phyloP scores from a whole-genome alignment of 2,113 vertebrate genomes.

The Rousettus leschenaultii region DNA sequence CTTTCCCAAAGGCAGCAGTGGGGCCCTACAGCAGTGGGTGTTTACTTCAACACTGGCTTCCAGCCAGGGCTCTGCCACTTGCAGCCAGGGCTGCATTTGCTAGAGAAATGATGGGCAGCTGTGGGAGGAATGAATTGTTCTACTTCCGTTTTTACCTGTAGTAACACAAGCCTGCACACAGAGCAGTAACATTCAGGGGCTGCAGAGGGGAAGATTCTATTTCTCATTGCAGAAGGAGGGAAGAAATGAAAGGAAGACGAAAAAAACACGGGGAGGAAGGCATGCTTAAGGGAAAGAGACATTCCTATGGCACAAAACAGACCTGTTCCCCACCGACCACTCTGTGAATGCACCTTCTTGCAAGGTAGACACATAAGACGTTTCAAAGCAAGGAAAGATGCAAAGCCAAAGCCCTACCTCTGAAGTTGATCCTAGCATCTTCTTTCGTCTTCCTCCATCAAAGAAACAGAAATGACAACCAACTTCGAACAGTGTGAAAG shows the following conservation, averaged over 20 bases:
- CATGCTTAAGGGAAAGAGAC: neutral
- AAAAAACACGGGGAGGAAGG: neutral
- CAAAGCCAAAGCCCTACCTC: neutral
- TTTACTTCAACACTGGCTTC: slow-evolving; percentile 8
- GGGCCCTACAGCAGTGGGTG: neutral
- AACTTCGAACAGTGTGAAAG: neutral
- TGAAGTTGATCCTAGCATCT: neutral
- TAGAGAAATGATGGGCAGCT: neutral
- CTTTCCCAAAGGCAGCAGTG: neutral
- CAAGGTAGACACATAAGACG: neutral
- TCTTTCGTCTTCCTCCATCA: neutral
- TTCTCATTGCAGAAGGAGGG: neutral
- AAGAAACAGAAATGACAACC: neutral
- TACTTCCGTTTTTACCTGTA: neutral
- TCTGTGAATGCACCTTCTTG: neutral
- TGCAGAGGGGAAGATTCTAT: neutral
- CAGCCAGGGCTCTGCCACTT: neutral
- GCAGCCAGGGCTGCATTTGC: neutral
- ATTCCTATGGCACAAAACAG: neutral
- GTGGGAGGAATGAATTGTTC: neutral
- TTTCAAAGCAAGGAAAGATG: neutral
- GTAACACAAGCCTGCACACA: neutral
- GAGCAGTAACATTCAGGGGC: neutral
- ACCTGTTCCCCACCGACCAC: neutral
- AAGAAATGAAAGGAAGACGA: neutral